These are phyloP conservation scores for Neosalanx taihuensis DNA, from an alignment of 2,797 vertebrate species.

Conservation along the genomic window DNA sequence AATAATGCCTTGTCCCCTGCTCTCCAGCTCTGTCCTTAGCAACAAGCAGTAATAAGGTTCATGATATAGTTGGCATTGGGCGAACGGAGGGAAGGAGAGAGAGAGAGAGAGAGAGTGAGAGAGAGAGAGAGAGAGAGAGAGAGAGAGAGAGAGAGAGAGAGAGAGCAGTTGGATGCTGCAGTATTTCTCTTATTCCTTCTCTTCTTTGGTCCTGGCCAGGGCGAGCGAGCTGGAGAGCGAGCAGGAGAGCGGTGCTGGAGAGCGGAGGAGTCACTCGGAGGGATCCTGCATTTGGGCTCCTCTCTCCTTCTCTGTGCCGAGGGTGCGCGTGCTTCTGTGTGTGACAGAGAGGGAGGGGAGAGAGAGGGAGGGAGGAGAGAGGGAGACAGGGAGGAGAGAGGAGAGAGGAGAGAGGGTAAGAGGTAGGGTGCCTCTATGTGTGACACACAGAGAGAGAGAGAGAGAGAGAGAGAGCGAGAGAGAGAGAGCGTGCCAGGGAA, in stretches of 20 bases:
- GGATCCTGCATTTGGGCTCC: constrained; percentile 68
- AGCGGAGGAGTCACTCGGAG: constrained; percentile 52
- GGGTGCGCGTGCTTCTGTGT: constrained; percentile 33
- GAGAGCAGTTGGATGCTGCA: constrained; percentile 55
- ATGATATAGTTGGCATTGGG: constrained; percentile 67
- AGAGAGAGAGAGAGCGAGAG: constrained; percentile 55
- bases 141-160: constrained; percentile 28
- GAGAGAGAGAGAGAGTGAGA: constrained; percentile 47
- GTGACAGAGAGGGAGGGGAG: constrained; percentile 30
- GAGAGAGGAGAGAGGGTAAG: not conserved
- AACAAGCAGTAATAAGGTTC: constrained; percentile 73
- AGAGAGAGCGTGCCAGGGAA: constrained; percentile 34
- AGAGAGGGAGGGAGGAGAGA: constrained; percentile 36
- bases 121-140: constrained; percentile 7
- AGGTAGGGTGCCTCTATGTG: constrained; percentile 5
- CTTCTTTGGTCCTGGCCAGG: constrained; percentile 52
- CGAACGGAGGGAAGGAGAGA: not conserved
- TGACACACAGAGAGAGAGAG: constrained; percentile 50
- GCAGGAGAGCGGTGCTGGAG: not conserved
- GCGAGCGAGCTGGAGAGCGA: constrained; percentile 13
- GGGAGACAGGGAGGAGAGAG: constrained; percentile 54
- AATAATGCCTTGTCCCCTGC: constrained; percentile 67
- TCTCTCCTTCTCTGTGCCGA: constrained; percentile 54
- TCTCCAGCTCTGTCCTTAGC: constrained; percentile 73
- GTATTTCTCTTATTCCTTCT: constrained; percentile 45